Evolutionary conservation across 2,113 vertebrate genomes (phyloP), one percentile per base, ranked within the genome.

Genomic region (Mobula birostris): DNA sequence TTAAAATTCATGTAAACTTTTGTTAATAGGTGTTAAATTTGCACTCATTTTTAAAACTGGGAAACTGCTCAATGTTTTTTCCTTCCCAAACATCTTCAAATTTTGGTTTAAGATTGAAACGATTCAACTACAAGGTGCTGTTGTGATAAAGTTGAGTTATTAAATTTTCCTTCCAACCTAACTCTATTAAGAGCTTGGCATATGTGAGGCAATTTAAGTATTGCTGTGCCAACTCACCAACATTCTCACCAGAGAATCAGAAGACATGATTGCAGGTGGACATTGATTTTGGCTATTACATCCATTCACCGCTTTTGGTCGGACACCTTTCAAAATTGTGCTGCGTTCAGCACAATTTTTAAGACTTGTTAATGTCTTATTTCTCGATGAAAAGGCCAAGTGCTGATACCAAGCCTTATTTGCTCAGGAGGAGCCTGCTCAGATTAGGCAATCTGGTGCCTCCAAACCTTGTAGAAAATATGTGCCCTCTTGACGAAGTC

Each of bases 261-360:
- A 56, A 29, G 68, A 24, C 24, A 40, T 93, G 91, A 36, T 29
- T 72, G 91, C 70, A 74, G 19, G 68, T 93, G 8, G 68, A 74
- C 68, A 24, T 74, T 48, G 19, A 56, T 48, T 74, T 36, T 48
- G 68, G 68, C 36, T 56, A 2, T 74, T 93, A 3, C 70, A 74
- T 56, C 68, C 70, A 93, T 56, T 72, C 24, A 29, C 21, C 24
- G 19, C 61, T 79, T 27, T 77, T 92, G 90, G 68, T 92, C 68
- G 40, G 66, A 66, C 68, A 92, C 63, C 66, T 74, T 76, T 74
- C 36, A 36, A 93, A 74, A 72, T 93, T 93, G 91, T 93, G 91
- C 91, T 93, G 91, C 8, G 74, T 29, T 74, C 36, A 93, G 91
- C 91, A 93, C 70, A 74, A 93, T 93, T 93, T 36, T 74, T 48